Evolutionary conservation across 1,140 invertebrate genomes (phyloP).

Genomic region (Brachionus sp.): DNA sequence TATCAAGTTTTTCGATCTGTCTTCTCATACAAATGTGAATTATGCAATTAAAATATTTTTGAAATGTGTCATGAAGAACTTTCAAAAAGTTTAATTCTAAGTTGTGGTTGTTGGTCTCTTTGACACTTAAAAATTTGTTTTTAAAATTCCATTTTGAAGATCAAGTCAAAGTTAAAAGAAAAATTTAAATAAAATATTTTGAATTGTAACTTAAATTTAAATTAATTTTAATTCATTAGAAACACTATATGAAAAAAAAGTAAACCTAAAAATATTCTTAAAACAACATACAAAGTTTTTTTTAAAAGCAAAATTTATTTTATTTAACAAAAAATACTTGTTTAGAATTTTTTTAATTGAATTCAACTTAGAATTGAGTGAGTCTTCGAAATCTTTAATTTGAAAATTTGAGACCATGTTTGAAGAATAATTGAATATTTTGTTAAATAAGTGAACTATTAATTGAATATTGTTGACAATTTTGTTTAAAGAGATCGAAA

Average conservation of each 20-base stretch:
- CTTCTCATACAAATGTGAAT: neutral
- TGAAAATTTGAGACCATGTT: neutral
- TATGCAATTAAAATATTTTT: neutral
- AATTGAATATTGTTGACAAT: slow-evolving; percentile 5
- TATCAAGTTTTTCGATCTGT: neutral
- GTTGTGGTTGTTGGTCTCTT: neutral
- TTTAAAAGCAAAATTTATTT: no score
- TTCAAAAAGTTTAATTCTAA: slow-evolving; percentile 15
- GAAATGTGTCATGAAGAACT: neutral
- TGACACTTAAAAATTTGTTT: neutral
- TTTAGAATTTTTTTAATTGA: neutral
- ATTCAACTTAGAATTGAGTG: neutral
- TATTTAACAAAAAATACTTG: neutral
- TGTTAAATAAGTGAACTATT: neutral
- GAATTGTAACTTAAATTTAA: no score
- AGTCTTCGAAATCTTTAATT: neutral
- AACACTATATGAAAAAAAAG: no score
- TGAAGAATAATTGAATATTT: neutral
- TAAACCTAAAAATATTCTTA: no score
- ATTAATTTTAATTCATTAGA: no score
- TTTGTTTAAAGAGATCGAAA: neutral
- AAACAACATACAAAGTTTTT: no score
- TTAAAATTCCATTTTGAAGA: no score
- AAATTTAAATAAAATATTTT: no score
- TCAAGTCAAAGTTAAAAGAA: no score